Conservation (phyloP, 2,113 vertebrate species). For the Poecilia latipinna region DNA sequence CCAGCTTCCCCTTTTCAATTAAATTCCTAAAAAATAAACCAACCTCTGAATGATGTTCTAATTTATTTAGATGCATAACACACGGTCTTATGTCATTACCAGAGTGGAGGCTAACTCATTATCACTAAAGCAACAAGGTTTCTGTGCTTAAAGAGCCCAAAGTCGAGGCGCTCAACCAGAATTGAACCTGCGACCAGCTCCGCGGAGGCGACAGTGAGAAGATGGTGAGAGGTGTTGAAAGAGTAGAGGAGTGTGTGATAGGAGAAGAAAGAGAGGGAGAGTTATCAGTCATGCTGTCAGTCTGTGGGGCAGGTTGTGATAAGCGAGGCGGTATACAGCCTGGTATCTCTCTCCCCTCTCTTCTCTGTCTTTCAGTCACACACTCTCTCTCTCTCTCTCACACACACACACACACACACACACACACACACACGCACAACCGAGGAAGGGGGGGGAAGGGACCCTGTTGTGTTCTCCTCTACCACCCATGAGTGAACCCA, state of each 20-base stretch:
- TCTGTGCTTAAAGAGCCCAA: conserved; percentile 46
- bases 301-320: conserved; percentile 67
- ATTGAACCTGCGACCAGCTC: conserved; percentile 33
- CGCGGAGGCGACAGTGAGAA: neutral
- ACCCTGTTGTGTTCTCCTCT: conserved; percentile 59
- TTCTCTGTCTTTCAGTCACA: conserved; percentile 14
- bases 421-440: neutral
- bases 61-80: neutral
- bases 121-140: conserved; percentile 43
- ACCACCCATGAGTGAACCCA: conserved; percentile 55
- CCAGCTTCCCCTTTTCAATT: neutral
- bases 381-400: neutral
- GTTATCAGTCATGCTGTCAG: conserved; percentile 71
- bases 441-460: conserved; percentile 32
- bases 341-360: conserved; percentile 50
- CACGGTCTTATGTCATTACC: conserved; percentile 19
- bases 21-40: neutral
- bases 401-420: conserved; percentile 25
- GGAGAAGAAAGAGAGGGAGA: conserved; percentile 39
- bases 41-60: neutral
- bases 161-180: conserved; percentile 34
- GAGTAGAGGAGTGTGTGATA: conserved; percentile 35
- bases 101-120: conserved; percentile 56
- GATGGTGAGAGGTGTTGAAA: conserved; percentile 10
- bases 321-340: conserved; percentile 45